Percentiles rank a stretch among this genome's conserved stretches.
phyloP scores from a whole-genome alignment of 2,113 vertebrate species.

The Callionymus lyra region DNA sequence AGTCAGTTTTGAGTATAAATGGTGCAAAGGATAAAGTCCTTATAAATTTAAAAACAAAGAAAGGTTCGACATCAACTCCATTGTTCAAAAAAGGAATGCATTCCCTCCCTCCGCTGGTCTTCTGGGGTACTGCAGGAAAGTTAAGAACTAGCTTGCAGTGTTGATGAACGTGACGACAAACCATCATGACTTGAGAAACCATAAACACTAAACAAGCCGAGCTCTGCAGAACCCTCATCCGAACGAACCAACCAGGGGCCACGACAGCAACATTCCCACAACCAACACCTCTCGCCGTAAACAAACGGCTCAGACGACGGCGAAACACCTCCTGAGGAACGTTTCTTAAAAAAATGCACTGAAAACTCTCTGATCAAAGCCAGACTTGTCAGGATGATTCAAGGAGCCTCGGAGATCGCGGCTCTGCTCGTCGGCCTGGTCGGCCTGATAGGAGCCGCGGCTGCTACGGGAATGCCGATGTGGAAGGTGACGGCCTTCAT shows the following conservation, averaged over 20 bases:
- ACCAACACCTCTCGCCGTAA: conserved; percentile 22
- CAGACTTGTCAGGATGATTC: conserved; percentile 55
- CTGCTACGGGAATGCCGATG: conserved; percentile 79
- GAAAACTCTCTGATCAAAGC: neutral
- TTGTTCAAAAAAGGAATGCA: too few relatives aligned
- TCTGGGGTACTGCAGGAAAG: too few relatives aligned
- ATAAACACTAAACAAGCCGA: conserved; percentile 59
- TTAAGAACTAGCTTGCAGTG: too few relatives aligned
- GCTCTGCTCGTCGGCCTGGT: conserved; percentile 69
- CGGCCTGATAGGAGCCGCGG: conserved; percentile 72
- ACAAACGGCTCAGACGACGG: conserved; percentile 4
- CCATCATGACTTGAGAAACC: conserved; percentile 14
- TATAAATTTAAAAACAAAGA: too few relatives aligned
- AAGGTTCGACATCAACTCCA: too few relatives aligned
- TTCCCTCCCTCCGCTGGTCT: too few relatives aligned
- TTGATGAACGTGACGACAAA: conserved; percentile 5
- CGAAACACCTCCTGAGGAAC: conserved; percentile 3
- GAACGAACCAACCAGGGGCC: conserved; percentile 45
- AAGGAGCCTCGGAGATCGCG: conserved; percentile 62
- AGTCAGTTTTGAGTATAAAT: too few relatives aligned
- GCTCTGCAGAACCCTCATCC: conserved; percentile 35
- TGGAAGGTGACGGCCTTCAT: conserved; percentile 87
- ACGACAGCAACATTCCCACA: conserved; percentile 35
- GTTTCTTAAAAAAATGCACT: neutral
- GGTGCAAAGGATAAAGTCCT: too few relatives aligned